Percentiles rank a stretch among this genome's conserved stretches.
These are phyloP conservation scores for Melanargia galathea DNA, from an alignment of 2,888 invertebrate species.

Conservation along the genomic window DNA sequence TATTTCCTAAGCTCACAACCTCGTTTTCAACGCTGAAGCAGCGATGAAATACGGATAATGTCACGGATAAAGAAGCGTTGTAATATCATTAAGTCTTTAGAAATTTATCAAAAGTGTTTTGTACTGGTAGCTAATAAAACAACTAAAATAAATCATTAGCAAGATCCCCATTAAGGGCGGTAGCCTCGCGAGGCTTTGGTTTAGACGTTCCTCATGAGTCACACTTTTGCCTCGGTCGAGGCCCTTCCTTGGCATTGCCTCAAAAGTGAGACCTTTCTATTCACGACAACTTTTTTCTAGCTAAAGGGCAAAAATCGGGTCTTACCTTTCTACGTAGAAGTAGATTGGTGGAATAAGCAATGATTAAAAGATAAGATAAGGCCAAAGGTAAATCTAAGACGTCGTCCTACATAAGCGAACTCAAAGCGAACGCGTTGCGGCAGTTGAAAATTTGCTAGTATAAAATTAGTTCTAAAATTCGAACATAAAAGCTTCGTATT, in stretches of 20 bases:
- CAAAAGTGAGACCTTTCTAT: not conserved
- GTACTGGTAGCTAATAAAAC: not conserved
- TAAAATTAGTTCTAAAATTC: not conserved
- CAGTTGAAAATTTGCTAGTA: not conserved
- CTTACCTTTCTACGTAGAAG: constrained; percentile 8
- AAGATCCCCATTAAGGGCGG: not conserved
- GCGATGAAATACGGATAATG: not conserved
- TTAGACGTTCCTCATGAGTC: too few species aligned
- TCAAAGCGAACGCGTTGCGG: too few species aligned
- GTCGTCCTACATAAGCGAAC: too few species aligned
- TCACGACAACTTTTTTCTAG: not conserved
- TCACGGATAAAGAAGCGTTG: not conserved
- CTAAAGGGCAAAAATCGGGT: not conserved
- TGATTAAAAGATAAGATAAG: too few species aligned
- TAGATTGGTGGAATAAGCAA: not conserved
- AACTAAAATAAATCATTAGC: not conserved
- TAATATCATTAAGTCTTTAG: not conserved
- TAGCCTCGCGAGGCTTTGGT: not conserved
- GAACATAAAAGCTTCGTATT: not conserved
- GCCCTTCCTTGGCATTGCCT: not conserved
- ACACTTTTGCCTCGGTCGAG: not conserved
- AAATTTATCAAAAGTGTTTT: constrained; percentile 1
- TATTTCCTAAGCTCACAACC: not conserved
- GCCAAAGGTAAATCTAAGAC: too few species aligned
- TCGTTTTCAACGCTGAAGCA: not conserved